Percentiles rank a stretch among this genome's conserved stretches.
These are phyloP conservation scores for Blera fallax DNA, from an alignment of 2,888 invertebrate species.

Conservation along the genomic window DNA sequence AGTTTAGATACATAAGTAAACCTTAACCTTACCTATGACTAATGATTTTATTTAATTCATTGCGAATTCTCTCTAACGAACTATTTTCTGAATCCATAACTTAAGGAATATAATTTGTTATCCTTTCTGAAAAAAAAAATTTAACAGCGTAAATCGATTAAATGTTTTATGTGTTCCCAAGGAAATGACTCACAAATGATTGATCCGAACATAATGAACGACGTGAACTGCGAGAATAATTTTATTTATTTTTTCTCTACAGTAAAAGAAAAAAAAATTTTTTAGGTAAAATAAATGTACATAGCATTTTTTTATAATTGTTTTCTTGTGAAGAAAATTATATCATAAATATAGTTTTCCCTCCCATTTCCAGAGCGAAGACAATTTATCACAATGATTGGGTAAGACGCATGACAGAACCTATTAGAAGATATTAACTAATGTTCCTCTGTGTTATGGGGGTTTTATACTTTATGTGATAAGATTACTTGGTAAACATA, in stretches of 20 bases:
- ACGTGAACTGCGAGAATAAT: background rate
- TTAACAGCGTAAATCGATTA: conserved; percentile 16
- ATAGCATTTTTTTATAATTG: background rate
- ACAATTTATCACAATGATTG: background rate
- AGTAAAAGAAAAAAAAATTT: background rate
- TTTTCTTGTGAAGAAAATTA: background rate
- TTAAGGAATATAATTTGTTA: background rate
- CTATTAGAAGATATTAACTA: background rate
- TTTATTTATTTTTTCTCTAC: background rate
- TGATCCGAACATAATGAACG: background rate
- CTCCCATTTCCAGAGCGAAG: background rate
- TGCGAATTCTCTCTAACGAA: conserved; percentile 18
- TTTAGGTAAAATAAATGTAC: background rate
- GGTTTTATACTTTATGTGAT: too few relatives aligned
- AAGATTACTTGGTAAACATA: too few relatives aligned
- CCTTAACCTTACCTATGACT: background rate
- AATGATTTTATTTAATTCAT: conserved; percentile 47
- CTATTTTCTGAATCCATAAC: conserved; percentile 10
- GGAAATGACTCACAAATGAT: background rate
- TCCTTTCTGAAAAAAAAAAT: too few relatives aligned
- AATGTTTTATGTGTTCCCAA: conserved; percentile 6
- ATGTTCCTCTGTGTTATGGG: background rate
- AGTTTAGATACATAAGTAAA: too few relatives aligned
- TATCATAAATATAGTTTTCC: conserved; percentile 63
- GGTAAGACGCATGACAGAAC: background rate